Evolutionary conservation across 2,888 invertebrate species (phyloP).

Genomic region (Sphaerophoria rueppellii): DNA sequence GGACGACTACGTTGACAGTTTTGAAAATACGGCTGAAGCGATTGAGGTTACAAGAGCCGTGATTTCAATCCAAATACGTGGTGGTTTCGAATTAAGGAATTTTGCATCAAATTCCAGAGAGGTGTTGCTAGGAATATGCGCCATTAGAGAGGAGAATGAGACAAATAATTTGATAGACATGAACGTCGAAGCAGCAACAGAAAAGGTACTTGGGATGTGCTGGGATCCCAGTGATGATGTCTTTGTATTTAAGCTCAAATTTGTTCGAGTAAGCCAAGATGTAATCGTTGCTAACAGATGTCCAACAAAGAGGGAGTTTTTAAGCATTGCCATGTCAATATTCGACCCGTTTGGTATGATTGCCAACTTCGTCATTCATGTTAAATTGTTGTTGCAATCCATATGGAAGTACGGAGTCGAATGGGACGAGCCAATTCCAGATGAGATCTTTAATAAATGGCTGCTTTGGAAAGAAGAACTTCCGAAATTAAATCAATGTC

Average conservation of each 20-base stretch:
- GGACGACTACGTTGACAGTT: constrained; percentile 47
- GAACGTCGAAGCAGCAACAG: background rate
- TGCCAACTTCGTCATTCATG: too few relatives aligned
- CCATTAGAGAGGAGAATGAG: background rate
- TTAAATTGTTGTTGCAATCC: background rate
- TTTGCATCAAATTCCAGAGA: constrained; percentile 5
- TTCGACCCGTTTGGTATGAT: too few relatives aligned
- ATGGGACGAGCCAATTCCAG: background rate
- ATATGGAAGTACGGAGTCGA: constrained; percentile 5
- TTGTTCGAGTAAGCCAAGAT: too few relatives aligned
- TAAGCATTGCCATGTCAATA: too few relatives aligned
- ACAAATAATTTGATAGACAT: background rate
- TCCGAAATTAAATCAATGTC: background rate
- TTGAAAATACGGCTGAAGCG: constrained; percentile 55
- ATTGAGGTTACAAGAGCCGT: constrained; percentile 38
- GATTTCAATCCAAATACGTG: constrained; percentile 15
- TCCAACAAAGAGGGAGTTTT: too few relatives aligned
- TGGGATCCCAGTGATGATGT: too few relatives aligned
- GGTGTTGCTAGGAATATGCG: background rate
- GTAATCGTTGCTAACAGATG: too few relatives aligned
- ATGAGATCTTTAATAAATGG: constrained; percentile 7
- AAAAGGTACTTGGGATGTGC: constrained; percentile 37
- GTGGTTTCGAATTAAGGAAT: constrained; percentile 31
- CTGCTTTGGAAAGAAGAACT: constrained; percentile 8
- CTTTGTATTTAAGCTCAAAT: too few relatives aligned